Base-by-base conservation (phyloP, 2,888 invertebrate species). In the Pristionchus mayeri region DNA sequence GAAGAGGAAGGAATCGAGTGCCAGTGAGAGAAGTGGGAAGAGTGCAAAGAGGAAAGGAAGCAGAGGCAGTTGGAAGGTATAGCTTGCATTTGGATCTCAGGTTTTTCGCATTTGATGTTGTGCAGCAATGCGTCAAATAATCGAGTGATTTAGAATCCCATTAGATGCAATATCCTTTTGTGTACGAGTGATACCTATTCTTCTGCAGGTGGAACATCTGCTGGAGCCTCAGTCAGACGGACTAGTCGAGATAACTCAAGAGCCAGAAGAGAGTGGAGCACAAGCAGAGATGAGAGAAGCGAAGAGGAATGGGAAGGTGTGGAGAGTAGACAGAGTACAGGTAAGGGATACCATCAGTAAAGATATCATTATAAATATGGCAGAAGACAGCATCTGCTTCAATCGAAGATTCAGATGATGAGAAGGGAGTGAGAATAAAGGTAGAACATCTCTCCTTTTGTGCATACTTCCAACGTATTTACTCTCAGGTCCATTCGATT, bases 261-360 rank as follows among this genome's bases (percentile, higher is more conserved):
- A 21, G 9, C 44, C 34, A 30, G 30, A 27, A 21, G 78, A 79
- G 34, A 57, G 80, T 40, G 57, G 54, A 16, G 54, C 44, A 21
- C 40, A 40, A 24, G 80, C 9, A 3, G 80, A 82, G 27, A 54
- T 34, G 30, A 82, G 63, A 30, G 48, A 63, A 30, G 81, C 81
- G 18, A 82, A 82, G 63, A 82, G 30, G 48, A 63, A 82, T 16
- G 81, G 81, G 4, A 82, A 82, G 21, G 48, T 82, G 44, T 82
- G 81, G 81, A 82, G 81, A 48, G 81, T 82, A 27, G 81, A 82
- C 30, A 18, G 81, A 60, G 81, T 82, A 24, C 81, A 81, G 60
- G 81, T 60, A 7, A 34, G 79, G 34, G 24, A 24, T 24, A n/a
- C 48, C 21, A 0, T 76, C 4, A 7, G 21, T 34, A 11, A 6